phyloP scores from a whole-genome alignment of 2,113 vertebrate species.

The Albula goreensis region DNA sequence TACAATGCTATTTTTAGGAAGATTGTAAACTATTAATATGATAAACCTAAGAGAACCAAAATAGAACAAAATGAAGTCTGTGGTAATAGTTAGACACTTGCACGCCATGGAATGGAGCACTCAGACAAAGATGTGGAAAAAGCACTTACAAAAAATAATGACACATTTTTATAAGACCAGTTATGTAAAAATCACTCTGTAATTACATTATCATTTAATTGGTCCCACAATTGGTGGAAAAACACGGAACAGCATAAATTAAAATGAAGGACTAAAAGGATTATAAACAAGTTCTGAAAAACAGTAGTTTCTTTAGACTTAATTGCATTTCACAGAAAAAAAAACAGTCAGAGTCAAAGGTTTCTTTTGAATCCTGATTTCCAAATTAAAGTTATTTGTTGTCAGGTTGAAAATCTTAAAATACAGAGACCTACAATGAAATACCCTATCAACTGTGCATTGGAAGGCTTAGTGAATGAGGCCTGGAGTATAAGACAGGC shows the following conservation, averaged over 20 bases:
- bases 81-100: slow-evolving; percentile 33
- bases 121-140: slow-evolving; percentile 34
- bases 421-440: background rate
- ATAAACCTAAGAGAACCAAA: slow-evolving; percentile 22
- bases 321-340: background rate
- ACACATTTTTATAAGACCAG: background rate
- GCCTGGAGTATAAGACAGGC: background rate
- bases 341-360: background rate
- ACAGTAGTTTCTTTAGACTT: background rate
- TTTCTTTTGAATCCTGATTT: background rate
- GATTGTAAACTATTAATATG: slow-evolving; percentile 36
- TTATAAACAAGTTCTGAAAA: background rate
- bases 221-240: background rate
- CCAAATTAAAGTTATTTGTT: background rate
- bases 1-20: slow-evolving; percentile 20
- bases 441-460: background rate
- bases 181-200: slow-evolving; percentile 38
- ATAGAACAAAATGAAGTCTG: slow-evolving; percentile 8
- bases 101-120: slow-evolving; percentile 43
- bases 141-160: slow-evolving; percentile 20
- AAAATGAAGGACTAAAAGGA: background rate
- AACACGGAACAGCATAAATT: background rate
- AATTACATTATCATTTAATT: slow-evolving; percentile 36
- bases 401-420: background rate
- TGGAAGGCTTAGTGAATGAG: background rate